A percentile compares a stretch with the other conserved stretches of the same genome.
Conservation (phyloP, 2,888 invertebrate genomes). For the Altica lythri region DNA sequence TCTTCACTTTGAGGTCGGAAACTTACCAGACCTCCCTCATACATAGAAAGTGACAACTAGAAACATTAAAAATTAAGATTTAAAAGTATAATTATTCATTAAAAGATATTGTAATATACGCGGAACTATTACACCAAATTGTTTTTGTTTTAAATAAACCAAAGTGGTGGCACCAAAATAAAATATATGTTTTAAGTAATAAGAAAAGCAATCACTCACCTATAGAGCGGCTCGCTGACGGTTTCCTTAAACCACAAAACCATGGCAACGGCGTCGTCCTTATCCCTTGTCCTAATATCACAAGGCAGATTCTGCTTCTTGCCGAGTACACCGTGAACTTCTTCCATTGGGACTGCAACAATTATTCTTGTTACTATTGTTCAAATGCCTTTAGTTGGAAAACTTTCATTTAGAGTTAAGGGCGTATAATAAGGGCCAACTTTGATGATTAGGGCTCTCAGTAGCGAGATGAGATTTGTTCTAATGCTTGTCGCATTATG, state of each 20-base stretch:
- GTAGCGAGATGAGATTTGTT: constrained; percentile 16
- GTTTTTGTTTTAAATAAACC: neutral
- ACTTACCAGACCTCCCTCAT: no score
- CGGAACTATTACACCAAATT: no score
- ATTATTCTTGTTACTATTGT: constrained; percentile 49
- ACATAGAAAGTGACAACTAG: no score
- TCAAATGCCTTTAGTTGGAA: constrained; percentile 47
- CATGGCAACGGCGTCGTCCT: constrained; percentile 83
- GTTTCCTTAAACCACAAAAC: constrained; percentile 89
- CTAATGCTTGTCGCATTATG: constrained; percentile 20
- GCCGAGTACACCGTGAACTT: constrained; percentile 80
- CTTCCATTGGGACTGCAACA: constrained; percentile 76
- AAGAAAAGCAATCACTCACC: constrained; percentile 60
- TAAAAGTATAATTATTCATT: no score
- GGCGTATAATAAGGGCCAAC: constrained; percentile 38
- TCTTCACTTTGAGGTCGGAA: no score
- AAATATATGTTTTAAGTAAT: neutral
- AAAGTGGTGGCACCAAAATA: neutral
- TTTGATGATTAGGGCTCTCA: constrained; percentile 45
- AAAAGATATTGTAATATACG: no score
- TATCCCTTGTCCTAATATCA: constrained; percentile 78
- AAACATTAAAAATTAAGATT: no score
- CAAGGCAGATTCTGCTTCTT: constrained; percentile 85
- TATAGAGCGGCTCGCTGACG: constrained; percentile 82
- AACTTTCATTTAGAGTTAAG: constrained; percentile 44